Conservation (phyloP, 2,113 vertebrate species). For the Seriola quinqueradiata region DNA sequence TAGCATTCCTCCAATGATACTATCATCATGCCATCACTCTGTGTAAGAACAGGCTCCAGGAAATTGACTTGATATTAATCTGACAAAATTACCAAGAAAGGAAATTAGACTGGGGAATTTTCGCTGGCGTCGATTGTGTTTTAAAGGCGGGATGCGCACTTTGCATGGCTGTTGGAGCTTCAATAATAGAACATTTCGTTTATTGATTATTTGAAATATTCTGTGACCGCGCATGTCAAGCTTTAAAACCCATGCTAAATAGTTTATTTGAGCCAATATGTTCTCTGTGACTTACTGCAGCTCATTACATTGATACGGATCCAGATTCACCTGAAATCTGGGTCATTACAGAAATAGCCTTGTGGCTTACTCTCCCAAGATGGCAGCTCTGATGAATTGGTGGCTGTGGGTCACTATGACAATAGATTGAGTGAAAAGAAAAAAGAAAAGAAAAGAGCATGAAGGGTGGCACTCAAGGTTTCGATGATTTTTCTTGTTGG, state of each 20-base stretch:
- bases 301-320: slow-evolving; percentile 71
- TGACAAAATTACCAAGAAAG: slow-evolving; percentile 71
- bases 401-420: slow-evolving; percentile 81
- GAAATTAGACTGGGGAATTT: slow-evolving; percentile 71
- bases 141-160: slow-evolving; percentile 31
- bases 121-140: slow-evolving; percentile 59
- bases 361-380: slow-evolving; percentile 70
- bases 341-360: slow-evolving; percentile 83
- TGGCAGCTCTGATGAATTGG: slow-evolving; percentile 77
- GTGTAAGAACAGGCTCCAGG: slow-evolving; percentile 74
- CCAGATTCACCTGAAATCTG: slow-evolving; percentile 79
- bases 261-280: slow-evolving; percentile 51
- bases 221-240: not conserved
- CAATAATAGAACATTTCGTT: slow-evolving; percentile 5
- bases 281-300: slow-evolving; percentile 50
- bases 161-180: not conserved
- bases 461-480: slow-evolving; percentile 36
- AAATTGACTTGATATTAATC: slow-evolving; percentile 82
- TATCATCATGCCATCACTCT: slow-evolving; percentile 71
- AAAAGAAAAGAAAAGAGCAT: slow-evolving; percentile 20
- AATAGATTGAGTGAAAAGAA: slow-evolving; percentile 59
- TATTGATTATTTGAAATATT: slow-evolving; percentile 29
- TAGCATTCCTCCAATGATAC: slow-evolving; percentile 64
- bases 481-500: slow-evolving; percentile 25
- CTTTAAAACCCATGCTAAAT: slow-evolving; percentile 25